A percentile compares a stretch with the other conserved stretches of the same genome.
phyloP scores from a whole-genome alignment of 2,113 vertebrate species.

The Xenopus laevis region DNA sequence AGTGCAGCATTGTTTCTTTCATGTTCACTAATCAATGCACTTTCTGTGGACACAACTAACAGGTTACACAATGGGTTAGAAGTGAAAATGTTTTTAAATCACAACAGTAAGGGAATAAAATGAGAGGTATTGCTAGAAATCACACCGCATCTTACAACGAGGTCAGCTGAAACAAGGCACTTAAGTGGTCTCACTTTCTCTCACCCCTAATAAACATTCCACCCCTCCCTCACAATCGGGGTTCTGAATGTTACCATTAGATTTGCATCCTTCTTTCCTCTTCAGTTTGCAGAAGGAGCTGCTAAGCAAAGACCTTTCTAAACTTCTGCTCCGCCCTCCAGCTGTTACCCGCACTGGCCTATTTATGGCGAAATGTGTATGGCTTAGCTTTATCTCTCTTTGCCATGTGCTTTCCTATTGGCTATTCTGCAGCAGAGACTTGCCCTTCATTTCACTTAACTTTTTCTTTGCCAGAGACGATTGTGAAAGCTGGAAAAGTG shows the following conservation, averaged over 20 bases:
- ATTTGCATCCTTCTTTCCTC: slow-evolving; percentile 13
- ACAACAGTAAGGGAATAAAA: no score
- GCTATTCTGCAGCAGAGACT: neutral
- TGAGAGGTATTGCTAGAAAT: no score
- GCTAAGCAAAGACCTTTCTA: neutral
- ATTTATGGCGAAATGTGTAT: slow-evolving; percentile 20
- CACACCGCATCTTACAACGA: no score
- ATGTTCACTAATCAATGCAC: no score
- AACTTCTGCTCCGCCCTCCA: slow-evolving; percentile 5
- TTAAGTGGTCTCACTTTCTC: no score
- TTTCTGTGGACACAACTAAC: no score
- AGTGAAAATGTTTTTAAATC: no score
- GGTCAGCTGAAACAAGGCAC: no score
- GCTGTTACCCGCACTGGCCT: slow-evolving; percentile 16
- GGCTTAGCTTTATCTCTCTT: neutral
- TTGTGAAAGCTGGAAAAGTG: no score
- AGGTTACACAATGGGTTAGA: no score
- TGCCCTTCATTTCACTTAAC: slow-evolving; percentile 4
- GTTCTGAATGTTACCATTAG: slow-evolving; percentile 8
- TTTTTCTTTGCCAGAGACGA: slow-evolving; percentile 1
- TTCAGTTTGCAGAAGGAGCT: neutral
- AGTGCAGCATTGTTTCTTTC: no score
- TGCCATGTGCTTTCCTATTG: slow-evolving; percentile 10
- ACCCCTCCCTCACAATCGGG: slow-evolving; percentile 7
- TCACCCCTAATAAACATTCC: neutral